phyloP scores from a whole-genome alignment of 1,140 invertebrate species.

The Aricia agestis region DNA sequence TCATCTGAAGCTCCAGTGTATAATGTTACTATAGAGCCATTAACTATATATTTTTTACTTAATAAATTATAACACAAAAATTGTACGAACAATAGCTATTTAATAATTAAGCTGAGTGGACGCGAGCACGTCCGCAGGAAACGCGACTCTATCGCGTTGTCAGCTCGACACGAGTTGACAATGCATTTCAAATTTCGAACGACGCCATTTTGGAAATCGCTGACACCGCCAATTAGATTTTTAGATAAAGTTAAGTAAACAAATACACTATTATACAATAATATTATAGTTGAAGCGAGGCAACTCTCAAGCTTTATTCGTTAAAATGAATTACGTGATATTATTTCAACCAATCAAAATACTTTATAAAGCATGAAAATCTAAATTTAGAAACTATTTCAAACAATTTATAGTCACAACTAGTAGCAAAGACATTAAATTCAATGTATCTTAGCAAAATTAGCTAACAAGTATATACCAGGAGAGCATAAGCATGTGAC shows the following conservation, averaged over 20 bases:
- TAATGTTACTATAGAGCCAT: too few relatives aligned
- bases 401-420: neutral
- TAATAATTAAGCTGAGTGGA: neutral
- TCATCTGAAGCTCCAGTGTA: too few relatives aligned
- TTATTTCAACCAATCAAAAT: too few relatives aligned
- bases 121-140: neutral
- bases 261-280: too few relatives aligned
- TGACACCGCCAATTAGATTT: neutral
- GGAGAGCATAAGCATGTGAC: constrained; percentile 53
- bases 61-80: neutral
- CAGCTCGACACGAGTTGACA: constrained; percentile 4
- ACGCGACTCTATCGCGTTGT: neutral
- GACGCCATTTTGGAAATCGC: constrained; percentile 11
- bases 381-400: neutral
- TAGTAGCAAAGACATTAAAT: neutral
- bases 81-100: constrained; percentile 8
- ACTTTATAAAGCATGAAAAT: too few relatives aligned
- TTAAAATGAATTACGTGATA: too few relatives aligned
- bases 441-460: neutral
- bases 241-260: neutral
- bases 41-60: too few relatives aligned
- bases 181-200: constrained; percentile 13
- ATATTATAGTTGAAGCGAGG: too few relatives aligned
- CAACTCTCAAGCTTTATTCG: too few relatives aligned
- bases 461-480: constrained; percentile 14